Conservation (phyloP, 1,140 invertebrate genomes). For the Tenebrio molitor region DNA sequence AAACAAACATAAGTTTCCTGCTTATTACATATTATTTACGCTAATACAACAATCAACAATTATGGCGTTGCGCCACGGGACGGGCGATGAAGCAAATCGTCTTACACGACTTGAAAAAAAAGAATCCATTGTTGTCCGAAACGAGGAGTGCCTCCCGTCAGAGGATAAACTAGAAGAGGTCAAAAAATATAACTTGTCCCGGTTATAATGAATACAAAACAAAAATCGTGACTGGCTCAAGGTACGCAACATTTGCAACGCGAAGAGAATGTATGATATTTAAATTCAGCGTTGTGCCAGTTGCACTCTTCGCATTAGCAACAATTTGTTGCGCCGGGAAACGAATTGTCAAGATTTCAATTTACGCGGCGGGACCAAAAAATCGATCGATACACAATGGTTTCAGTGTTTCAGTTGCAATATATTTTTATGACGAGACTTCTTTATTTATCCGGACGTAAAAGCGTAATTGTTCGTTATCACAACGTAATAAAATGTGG, state of each 20-base stretch:
- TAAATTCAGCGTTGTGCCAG: constrained; percentile 30
- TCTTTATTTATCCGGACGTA: no score
- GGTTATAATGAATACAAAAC: constrained; percentile 25
- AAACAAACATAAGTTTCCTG: constrained; percentile 30
- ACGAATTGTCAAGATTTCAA: background rate
- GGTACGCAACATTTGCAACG: constrained; percentile 40
- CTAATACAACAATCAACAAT: constrained; percentile 11
- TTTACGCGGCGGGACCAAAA: no score
- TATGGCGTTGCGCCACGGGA: background rate
- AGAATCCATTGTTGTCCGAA: background rate
- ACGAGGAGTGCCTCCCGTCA: constrained; percentile 12
- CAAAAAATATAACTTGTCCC: constrained; percentile 22
- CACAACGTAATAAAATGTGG: no score
- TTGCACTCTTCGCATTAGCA: constrained; percentile 14
- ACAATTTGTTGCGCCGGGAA: background rate
- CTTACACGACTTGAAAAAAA: background rate
- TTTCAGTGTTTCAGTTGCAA: no score
- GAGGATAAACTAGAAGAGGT: constrained; percentile 20
- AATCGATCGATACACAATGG: no score
- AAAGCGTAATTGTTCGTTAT: no score
- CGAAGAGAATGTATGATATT: constrained; percentile 37
- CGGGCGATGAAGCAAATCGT: background rate
- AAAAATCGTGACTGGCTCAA: constrained; percentile 44
- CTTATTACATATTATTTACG: constrained; percentile 24
- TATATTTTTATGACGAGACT: no score